Evolutionary conservation across 2,113 vertebrate species (phyloP).

Genomic region (Xenopus borealis): DNA sequence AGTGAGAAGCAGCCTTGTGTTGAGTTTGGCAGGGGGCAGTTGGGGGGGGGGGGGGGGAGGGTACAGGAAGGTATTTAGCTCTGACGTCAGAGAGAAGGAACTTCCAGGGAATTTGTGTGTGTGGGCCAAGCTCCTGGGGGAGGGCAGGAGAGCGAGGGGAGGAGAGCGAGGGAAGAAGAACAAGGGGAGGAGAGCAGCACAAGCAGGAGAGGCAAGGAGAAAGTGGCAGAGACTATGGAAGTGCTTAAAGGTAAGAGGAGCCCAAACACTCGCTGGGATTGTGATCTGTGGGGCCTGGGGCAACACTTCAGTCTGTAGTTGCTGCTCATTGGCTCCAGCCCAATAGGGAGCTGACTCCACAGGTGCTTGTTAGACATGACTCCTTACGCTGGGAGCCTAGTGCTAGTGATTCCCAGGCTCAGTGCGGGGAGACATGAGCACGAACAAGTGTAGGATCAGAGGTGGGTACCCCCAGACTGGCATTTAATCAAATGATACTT

Average conservation of each 20-base stretch:
- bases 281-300: background rate
- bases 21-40: background rate
- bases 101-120: constrained; percentile 31
- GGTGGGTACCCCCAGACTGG: too few species aligned
- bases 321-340: background rate
- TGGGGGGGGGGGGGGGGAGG: too few species aligned
- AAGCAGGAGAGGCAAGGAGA: background rate
- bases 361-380: background rate
- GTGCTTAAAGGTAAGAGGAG: constrained; percentile 5
- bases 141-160: background rate
- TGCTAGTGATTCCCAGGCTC: too few species aligned
- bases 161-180: background rate
- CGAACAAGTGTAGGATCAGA: too few species aligned
- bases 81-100: constrained; percentile 22
- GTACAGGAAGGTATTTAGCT: background rate
- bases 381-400: too few species aligned
- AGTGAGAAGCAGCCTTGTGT: background rate
- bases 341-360: background rate
- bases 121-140: constrained; percentile 4
- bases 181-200: background rate
- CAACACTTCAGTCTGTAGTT: background rate
- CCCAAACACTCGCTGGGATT: background rate
- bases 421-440: too few species aligned
- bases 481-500: too few species aligned
- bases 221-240: background rate